Percentiles rank a stretch among this genome's conserved stretches.
Conservation (phyloP, 2,888 invertebrate species). For the Arge pagana region DNA sequence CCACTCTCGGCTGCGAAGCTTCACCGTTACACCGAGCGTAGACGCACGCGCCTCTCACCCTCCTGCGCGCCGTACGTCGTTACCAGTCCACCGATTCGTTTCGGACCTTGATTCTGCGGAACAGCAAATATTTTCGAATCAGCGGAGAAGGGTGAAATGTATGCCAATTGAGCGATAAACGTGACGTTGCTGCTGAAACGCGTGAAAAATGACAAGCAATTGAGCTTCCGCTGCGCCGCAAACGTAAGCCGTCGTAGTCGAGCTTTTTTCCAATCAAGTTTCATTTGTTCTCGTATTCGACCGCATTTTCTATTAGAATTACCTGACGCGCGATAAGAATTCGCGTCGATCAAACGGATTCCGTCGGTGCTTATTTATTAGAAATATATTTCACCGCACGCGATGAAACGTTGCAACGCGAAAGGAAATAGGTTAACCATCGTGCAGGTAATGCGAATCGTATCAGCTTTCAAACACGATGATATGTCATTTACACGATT, state of each 20-base stretch:
- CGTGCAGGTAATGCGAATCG: too few relatives aligned
- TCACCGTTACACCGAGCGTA: conserved; percentile 19
- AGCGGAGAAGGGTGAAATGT: conserved; percentile 3
- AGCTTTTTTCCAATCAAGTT: conserved; percentile 26
- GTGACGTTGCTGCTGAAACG: neutral
- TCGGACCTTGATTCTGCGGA: too few relatives aligned
- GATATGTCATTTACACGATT: too few relatives aligned
- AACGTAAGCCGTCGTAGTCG: conserved; percentile 25
- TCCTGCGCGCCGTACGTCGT: neutral
- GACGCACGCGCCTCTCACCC: neutral
- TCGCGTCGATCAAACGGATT: neutral
- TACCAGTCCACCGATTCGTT: too few relatives aligned
- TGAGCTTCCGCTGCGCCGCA: conserved; percentile 17
- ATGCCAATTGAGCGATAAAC: conserved; percentile 16
- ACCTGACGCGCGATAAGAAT: conserved; percentile 3
- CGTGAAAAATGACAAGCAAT: neutral
- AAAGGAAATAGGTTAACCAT: too few relatives aligned
- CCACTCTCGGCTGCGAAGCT: conserved; percentile 20
- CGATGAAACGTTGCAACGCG: too few relatives aligned
- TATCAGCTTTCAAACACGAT: too few relatives aligned
- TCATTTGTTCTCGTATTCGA: too few relatives aligned
- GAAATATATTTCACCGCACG: conserved; percentile 10
- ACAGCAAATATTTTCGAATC: conserved; percentile 2
- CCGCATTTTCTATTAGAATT: too few relatives aligned
- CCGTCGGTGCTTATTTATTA: conserved; percentile 10